Evolutionary conservation across 2,888 invertebrate genomes (phyloP).

Genomic region (Drosophila monieri): DNA sequence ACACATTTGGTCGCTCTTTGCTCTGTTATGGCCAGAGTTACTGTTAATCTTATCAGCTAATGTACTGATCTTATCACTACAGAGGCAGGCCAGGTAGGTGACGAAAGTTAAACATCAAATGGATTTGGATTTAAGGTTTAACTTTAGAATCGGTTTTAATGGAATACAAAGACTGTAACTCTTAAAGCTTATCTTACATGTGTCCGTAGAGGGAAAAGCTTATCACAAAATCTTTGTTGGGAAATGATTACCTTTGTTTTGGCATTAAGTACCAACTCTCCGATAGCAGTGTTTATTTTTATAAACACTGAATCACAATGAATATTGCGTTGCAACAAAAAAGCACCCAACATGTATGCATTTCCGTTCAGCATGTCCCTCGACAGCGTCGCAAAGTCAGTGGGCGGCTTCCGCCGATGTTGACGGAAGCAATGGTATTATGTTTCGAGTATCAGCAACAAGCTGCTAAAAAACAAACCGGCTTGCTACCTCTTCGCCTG

Average conservation of each 20-base stretch:
- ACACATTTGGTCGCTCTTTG: conserved; percentile 11
- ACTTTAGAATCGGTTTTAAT: no score
- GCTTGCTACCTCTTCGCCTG: conserved; percentile 2
- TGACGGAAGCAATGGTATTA: conserved; percentile 34
- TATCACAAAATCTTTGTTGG: neutral
- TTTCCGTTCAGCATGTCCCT: neutral
- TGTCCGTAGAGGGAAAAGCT: neutral
- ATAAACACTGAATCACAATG: conserved; percentile 1
- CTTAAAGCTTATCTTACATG: neutral
- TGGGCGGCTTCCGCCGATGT: conserved; percentile 14
- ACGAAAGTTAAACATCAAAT: neutral
- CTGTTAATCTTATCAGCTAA: conserved; percentile 14
- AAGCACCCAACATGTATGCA: conserved; percentile 2
- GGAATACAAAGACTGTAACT: neutral
- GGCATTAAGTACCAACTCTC: conserved; percentile 40
- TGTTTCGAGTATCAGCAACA: conserved; percentile 39
- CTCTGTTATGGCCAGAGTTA: conserved; percentile 17
- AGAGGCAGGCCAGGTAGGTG: neutral
- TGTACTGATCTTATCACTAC: neutral
- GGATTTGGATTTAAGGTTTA: no score
- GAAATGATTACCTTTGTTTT: neutral
- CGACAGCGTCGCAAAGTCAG: neutral
- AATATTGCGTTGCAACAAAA: conserved; percentile 16
- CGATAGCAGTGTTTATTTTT: neutral
- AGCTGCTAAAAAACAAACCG: conserved; percentile 16